Evolutionary conservation across 1,140 invertebrate species (phyloP).

Genomic region (Metopolophium dirhodum): DNA sequence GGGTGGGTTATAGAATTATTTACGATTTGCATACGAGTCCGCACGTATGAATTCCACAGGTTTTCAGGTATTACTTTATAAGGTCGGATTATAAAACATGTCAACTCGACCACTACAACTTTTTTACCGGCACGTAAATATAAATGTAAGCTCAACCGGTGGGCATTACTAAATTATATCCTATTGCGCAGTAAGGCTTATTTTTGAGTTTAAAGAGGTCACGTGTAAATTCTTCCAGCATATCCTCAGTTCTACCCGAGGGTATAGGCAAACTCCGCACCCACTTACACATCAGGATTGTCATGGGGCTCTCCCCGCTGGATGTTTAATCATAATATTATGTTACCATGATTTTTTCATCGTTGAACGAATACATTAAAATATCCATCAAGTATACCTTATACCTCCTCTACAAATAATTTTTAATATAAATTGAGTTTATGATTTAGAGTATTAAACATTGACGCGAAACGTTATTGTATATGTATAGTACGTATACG

Average conservation of each 20-base stretch:
- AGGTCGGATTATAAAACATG: background rate
- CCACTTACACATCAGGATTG: background rate
- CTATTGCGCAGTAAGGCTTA: background rate
- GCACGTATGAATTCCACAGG: background rate
- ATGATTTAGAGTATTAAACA: too few relatives aligned
- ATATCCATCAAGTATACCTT: too few relatives aligned
- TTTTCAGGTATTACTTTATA: background rate
- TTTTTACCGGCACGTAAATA: background rate
- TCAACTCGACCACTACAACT: background rate
- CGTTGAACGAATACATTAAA: too few relatives aligned
- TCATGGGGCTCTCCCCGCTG: background rate
- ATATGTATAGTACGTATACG: too few relatives aligned
- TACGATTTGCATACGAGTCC: background rate
- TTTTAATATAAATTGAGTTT: too few relatives aligned
- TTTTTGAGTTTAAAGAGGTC: background rate
- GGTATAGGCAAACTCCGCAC: background rate
- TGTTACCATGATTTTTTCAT: too few relatives aligned
- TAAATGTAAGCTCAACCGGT: background rate
- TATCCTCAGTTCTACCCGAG: background rate
- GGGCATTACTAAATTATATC: background rate
- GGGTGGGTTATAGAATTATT: background rate
- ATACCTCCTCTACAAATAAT: too few relatives aligned
- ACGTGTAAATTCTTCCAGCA: background rate
- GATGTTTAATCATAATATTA: too few relatives aligned
- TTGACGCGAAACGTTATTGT: background rate